Evolutionary conservation across 2,113 vertebrate species (phyloP).

Genomic region (Tychaedon coryphoeus): DNA sequence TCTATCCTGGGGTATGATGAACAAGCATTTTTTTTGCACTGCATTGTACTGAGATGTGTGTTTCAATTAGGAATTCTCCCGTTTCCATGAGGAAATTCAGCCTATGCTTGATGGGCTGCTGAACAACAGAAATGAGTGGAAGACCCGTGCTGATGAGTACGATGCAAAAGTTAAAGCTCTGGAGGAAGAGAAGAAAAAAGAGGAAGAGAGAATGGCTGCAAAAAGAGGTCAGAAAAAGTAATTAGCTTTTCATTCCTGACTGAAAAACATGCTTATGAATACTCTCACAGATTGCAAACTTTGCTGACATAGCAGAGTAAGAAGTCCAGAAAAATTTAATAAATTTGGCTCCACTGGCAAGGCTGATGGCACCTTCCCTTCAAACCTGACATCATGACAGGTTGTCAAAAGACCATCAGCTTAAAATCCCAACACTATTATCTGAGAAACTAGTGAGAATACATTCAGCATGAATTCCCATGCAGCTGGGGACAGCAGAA

Average conservation of each 20-base stretch:
- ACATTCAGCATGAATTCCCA: neutral
- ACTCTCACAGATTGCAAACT: neutral
- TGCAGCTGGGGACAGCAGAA: neutral
- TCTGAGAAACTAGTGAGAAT: neutral
- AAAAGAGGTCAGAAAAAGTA: conserved; percentile 75
- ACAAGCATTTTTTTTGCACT: neutral
- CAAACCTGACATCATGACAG: neutral
- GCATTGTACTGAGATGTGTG: neutral
- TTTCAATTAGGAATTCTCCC: conserved; percentile 87
- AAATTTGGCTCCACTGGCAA: neutral
- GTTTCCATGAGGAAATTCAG: conserved; percentile 90
- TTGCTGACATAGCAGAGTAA: neutral
- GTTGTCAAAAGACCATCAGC: neutral
- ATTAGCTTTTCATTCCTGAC: neutral
- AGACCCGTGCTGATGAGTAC: conserved; percentile 85
- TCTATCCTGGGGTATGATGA: neutral
- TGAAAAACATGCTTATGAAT: neutral
- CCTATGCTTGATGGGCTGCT: conserved; percentile 92
- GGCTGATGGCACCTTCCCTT: neutral
- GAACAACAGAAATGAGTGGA: conserved; percentile 95
- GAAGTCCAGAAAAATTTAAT: neutral
- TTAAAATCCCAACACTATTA: neutral
- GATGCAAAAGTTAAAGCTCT: conserved; percentile 85
- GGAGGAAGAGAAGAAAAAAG: conserved; percentile 81
- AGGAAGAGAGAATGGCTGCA: conserved; percentile 62